These are phyloP conservation scores for Sylvia atricapilla DNA, from an alignment of 2,113 vertebrate genomes.

Conservation along the genomic window DNA sequence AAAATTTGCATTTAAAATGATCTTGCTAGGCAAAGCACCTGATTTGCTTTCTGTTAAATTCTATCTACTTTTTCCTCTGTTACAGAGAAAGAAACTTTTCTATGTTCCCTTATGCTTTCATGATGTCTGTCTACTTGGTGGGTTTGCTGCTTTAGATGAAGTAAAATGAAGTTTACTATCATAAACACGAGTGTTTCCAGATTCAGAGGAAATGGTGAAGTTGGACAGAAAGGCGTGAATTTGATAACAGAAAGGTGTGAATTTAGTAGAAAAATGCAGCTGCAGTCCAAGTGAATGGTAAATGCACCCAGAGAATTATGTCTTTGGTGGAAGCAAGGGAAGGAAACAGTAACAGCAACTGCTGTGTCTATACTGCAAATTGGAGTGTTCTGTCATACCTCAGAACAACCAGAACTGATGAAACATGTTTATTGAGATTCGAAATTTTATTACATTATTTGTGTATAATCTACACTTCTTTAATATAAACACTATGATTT, in stretches of 20 bases:
- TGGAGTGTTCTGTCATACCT: background rate
- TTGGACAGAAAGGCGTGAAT: background rate
- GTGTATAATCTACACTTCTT: background rate
- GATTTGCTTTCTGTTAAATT: background rate
- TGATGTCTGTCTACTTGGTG: background rate
- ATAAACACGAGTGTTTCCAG: background rate
- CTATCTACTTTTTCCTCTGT: background rate
- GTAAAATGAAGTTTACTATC: background rate
- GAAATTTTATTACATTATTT: too few species aligned
- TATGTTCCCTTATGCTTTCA: background rate
- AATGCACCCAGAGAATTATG: background rate
- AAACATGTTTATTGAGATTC: background rate
- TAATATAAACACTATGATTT: background rate
- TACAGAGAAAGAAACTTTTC: background rate
- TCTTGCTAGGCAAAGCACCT: background rate
- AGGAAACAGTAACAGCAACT: background rate
- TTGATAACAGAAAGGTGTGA: background rate
- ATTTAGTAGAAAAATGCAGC: background rate
- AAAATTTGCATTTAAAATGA: background rate
- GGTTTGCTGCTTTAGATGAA: background rate
- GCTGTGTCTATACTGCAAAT: background rate
- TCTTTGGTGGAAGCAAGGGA: background rate
- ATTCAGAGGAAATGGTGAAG: background rate
- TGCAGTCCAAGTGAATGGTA: background rate
- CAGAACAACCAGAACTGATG: background rate